phyloP scores from a whole-genome alignment of 1,140 invertebrate species.

The Alviniconcha marisindica region DNA sequence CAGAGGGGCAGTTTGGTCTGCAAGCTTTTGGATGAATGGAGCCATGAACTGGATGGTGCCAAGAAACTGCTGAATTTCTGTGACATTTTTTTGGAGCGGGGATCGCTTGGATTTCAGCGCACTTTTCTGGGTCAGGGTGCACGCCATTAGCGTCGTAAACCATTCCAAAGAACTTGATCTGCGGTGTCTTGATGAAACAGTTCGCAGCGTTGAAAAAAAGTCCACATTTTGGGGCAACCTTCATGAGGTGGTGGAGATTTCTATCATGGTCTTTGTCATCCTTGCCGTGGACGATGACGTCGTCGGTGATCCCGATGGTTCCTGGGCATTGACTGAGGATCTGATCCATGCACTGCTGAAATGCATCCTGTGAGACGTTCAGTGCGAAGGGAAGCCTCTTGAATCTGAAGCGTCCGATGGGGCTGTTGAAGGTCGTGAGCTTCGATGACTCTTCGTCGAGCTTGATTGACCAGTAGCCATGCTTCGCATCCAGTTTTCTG shows the following conservation, averaged over 20 bases:
- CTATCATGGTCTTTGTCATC: constrained; percentile 46
- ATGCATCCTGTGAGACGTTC: constrained; percentile 54
- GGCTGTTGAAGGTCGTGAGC: constrained; percentile 75
- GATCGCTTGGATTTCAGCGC: constrained; percentile 61
- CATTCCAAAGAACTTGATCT: constrained; percentile 66
- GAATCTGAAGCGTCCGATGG: constrained; percentile 72
- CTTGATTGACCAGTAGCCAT: constrained; percentile 38
- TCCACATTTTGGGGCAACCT: constrained; percentile 6
- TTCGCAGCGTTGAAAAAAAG: constrained; percentile 18
- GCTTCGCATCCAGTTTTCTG: constrained; percentile 39
- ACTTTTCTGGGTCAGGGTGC: constrained; percentile 68
- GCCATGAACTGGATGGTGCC: constrained; percentile 73
- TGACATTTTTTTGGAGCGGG: not conserved
- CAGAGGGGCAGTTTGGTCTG: constrained; percentile 27
- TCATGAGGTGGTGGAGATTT: constrained; percentile 33
- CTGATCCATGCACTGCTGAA: constrained; percentile 64
- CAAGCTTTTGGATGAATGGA: constrained; percentile 16
- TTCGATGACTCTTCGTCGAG: constrained; percentile 50
- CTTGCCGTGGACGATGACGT: constrained; percentile 64
- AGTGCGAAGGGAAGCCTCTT: constrained; percentile 74
- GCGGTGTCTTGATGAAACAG: not conserved
- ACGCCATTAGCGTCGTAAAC: constrained; percentile 71
- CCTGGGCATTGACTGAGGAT: constrained; percentile 57
- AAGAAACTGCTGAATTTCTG: constrained; percentile 52
- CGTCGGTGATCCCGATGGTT: constrained; percentile 69